Evolutionary conservation across 2,113 vertebrate species (phyloP).

Genomic region (Aepyceros melampus): DNA sequence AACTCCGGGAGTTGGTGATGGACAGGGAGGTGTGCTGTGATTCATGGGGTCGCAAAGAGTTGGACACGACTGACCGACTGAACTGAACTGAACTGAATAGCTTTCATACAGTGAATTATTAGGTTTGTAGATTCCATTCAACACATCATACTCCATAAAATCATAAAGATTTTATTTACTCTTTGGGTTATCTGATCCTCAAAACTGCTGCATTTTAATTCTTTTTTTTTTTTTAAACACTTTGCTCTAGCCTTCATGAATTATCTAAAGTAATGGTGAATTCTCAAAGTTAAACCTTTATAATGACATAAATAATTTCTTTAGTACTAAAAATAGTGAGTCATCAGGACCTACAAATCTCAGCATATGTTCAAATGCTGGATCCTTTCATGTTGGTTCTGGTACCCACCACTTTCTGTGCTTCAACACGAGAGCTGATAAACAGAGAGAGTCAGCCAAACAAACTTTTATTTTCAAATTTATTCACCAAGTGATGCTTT

Average conservation of each 20-base stretch:
- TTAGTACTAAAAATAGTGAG: neutral
- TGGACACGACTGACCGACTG: too few relatives aligned
- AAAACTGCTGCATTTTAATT: constrained; percentile 10
- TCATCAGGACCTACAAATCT: neutral
- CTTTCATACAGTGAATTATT: neutral
- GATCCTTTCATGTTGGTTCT: neutral
- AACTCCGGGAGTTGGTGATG: too few relatives aligned
- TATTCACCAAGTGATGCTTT: neutral
- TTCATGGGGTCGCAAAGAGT: too few relatives aligned
- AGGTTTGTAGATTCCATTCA: neutral
- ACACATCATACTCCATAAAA: neutral
- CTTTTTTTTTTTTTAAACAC: neutral
- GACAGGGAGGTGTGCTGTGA: too few relatives aligned
- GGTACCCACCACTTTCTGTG: neutral
- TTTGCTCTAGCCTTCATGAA: neutral
- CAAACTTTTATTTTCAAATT: neutral
- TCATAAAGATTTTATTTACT: neutral
- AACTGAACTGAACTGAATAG: neutral
- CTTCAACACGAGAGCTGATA: neutral
- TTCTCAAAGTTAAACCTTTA: neutral
- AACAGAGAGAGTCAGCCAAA: neutral
- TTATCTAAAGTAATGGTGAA: neutral
- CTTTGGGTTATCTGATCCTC: neutral
- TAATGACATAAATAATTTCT: neutral
- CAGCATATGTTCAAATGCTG: neutral